phyloP scores from a whole-genome alignment of 2,797 vertebrate genomes.

The Lutjanus campechanus region DNA sequence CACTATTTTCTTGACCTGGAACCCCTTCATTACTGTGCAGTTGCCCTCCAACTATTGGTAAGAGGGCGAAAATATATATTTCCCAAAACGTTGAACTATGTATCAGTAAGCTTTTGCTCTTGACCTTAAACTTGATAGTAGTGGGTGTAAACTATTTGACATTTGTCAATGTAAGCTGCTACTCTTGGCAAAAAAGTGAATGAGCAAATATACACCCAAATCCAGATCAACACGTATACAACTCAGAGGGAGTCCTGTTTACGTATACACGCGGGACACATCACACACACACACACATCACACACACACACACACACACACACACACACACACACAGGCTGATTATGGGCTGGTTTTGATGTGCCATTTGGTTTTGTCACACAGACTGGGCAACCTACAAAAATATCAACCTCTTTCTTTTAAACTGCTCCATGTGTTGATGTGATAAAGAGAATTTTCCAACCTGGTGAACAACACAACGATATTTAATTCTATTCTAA shows the following conservation, averaged over 20 bases:
- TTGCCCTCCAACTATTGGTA: neutral
- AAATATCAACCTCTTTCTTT: neutral
- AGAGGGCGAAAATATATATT: neutral
- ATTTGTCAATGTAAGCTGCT: neutral
- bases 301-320: too few species aligned
- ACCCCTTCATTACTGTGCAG: neutral
- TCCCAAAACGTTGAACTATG: neutral
- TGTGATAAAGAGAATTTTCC: neutral
- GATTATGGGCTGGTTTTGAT: too few species aligned
- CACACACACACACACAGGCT: too few species aligned
- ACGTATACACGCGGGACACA: too few species aligned
- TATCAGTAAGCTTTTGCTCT: neutral
- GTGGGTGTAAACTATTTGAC: neutral
- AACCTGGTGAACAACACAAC: neutral
- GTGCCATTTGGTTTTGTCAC: too few species aligned
- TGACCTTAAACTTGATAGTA: neutral
- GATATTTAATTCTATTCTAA: neutral
- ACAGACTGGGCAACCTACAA: too few species aligned
- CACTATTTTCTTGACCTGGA: neutral
- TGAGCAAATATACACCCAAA: too few species aligned
- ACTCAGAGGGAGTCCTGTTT: too few species aligned
- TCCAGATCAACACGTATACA: too few species aligned
- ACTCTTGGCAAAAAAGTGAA: neutral
- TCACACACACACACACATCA: too few species aligned
- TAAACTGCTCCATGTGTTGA: neutral